Evolutionary conservation across 53 echinoderm and acorn worm species (phyloP), one percentile per base, ranked within the genome.

Genomic region (Echinometra lucunter): DNA sequence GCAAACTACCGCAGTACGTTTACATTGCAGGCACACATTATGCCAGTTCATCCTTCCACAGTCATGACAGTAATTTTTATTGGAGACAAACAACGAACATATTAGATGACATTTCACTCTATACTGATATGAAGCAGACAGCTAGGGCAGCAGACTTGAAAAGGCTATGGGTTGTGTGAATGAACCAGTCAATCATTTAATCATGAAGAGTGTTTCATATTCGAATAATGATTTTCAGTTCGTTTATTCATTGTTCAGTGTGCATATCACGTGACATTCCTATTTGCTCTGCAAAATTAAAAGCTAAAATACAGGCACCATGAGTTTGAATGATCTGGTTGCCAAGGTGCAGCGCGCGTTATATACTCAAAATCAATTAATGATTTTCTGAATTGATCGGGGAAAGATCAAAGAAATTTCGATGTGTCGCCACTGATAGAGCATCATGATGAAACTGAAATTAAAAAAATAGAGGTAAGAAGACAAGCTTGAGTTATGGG

Each of bases 191-290:
- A 81, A 81, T 81, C 44, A 44, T 81, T 81, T 34, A 81, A 81
- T 81, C 7, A 42, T 81, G 40, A 25, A 44, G 40, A 42, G 81
- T 81, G 81, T 81, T 81, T 44, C 81, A 19, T 81, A 81, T 81
- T 80, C 6, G 81, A 81, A 17, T 44, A 38, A 81, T 42, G 18
- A 12, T 42, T 13, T 81, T 81, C 40, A 42, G 21, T 81, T 81
- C 30, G 32, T 81, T 81, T 16, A 37, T 35, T 37, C 17, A 37
- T 74, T 74, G 32, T 37, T 74, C 34, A 37, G 35, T 74, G 74
- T 35, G 34, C 35, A 11, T 37, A 74, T 37, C 74, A 74, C 25
- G 23, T 38, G 81, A 42, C 42, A 44, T 40, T 6, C 15, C 44
- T 32, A 69, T 16, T 21, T 81, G 19, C 81, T 34, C 4, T 44